Conservation (phyloP, 1,140 invertebrate species). For the Polyergus mexicanus region DNA sequence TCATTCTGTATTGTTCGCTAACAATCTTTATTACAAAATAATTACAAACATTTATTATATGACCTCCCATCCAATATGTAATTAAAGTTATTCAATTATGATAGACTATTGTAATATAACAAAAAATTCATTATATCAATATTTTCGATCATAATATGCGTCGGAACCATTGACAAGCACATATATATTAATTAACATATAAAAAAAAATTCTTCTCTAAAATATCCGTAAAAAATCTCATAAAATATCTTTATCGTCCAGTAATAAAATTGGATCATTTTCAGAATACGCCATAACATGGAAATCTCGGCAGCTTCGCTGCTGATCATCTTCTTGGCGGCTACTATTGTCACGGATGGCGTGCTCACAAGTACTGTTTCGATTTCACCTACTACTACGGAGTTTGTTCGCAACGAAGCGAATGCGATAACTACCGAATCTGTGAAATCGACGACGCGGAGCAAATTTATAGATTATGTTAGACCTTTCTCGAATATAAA, state of each 20-base stretch:
- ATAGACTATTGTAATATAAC: background rate
- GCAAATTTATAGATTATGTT: slow-evolving; percentile 13
- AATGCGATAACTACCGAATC: background rate
- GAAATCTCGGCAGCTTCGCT: slow-evolving; percentile 55
- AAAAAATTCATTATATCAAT: background rate
- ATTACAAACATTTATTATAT: background rate
- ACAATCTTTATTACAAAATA: background rate
- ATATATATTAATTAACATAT: background rate
- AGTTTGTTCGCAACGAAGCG: background rate
- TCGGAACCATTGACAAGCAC: background rate
- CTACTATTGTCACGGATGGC: background rate
- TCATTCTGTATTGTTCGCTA: background rate
- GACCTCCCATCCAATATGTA: background rate
- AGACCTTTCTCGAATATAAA: slow-evolving; percentile 45
- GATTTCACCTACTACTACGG: background rate
- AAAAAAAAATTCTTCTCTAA: too few relatives aligned
- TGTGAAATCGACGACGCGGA: background rate
- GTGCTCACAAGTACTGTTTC: too few relatives aligned
- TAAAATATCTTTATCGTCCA: background rate
- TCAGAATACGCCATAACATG: slow-evolving; percentile 62
- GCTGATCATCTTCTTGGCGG: slow-evolving; percentile 41
- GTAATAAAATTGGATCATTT: slow-evolving; percentile 31
- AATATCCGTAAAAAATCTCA: background rate
- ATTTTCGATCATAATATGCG: background rate
- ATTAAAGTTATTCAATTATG: background rate